phyloP scores from a whole-genome alignment of 2,113 vertebrate genomes.

The Gopherus flavomarginatus region DNA sequence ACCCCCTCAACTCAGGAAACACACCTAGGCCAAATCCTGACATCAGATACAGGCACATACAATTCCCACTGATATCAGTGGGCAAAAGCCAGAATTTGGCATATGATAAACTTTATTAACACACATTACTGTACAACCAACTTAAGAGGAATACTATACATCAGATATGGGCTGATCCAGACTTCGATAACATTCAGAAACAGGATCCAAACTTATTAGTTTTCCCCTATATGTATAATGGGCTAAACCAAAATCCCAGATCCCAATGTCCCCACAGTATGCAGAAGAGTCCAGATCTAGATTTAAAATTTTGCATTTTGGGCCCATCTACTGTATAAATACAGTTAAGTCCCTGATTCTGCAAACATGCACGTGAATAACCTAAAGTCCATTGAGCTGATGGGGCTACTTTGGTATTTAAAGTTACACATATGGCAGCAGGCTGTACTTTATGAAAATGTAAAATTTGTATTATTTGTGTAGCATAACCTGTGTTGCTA shows the following conservation, averaged over 20 bases:
- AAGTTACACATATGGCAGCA: neutral
- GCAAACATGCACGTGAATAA: neutral
- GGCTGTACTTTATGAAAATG: neutral
- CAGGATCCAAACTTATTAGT: neutral
- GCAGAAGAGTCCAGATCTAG: neutral
- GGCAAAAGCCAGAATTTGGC: neutral
- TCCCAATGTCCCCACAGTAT: neutral
- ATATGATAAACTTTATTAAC: neutral
- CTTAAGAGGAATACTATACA: neutral
- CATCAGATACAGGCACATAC: neutral
- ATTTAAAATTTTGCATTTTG: neutral
- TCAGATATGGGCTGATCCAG: neutral
- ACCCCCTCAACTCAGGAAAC: neutral
- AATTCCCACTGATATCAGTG: neutral
- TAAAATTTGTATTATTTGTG: neutral
- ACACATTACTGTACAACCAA: neutral
- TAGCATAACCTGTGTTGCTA: neutral
- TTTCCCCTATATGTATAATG: neutral
- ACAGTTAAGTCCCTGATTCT: neutral
- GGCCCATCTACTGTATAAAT: neutral
- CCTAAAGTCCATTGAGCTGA: neutral
- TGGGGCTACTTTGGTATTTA: neutral
- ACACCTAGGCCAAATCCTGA: neutral
- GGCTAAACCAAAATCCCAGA: neutral
- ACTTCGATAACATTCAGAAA: rapidly evolving